Conservation (phyloP, 2,113 vertebrate species). For the Ondatra zibethicus region DNA sequence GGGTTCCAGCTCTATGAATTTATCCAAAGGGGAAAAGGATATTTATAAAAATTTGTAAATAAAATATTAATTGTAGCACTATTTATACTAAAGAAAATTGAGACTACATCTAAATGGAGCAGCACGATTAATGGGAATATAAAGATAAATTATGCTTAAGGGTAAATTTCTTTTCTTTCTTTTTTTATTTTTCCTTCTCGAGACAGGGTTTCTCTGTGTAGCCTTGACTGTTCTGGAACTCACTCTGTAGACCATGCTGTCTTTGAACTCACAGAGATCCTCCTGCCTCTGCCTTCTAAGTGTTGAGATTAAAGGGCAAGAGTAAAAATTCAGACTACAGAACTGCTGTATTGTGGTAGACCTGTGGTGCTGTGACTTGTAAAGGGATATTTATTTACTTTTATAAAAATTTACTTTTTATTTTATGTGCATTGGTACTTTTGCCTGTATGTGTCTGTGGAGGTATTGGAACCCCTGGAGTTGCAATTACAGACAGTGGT, state of each 20-base stretch:
- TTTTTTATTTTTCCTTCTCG: not conserved
- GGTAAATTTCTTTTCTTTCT: not conserved
- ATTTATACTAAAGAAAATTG: constrained; percentile 31
- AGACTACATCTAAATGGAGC: not conserved
- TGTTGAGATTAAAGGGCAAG: not conserved
- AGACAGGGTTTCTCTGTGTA: not conserved
- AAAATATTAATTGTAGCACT: not conserved
- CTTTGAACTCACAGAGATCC: not conserved
- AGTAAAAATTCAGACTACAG: not conserved
- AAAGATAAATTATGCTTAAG: constrained; percentile 39
- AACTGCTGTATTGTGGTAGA: not conserved
- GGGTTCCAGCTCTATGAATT: constrained; percentile 13
- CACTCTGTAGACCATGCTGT: not conserved
- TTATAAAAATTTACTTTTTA: not conserved
- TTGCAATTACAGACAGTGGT: not conserved
- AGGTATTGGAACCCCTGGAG: not conserved
- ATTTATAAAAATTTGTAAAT: constrained; percentile 7
- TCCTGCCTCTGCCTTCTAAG: not conserved
- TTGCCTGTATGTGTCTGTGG: not conserved
- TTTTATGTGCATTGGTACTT: not conserved
- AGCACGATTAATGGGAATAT: constrained; percentile 18
- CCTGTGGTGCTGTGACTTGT: not conserved
- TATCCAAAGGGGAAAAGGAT: not conserved
- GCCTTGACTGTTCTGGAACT: not conserved
- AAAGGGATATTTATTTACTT: not conserved